Percentiles rank a stretch among this genome's conserved stretches.
phyloP scores from a whole-genome alignment of 2,113 vertebrate genomes.

The Falcunculus frontatus region DNA sequence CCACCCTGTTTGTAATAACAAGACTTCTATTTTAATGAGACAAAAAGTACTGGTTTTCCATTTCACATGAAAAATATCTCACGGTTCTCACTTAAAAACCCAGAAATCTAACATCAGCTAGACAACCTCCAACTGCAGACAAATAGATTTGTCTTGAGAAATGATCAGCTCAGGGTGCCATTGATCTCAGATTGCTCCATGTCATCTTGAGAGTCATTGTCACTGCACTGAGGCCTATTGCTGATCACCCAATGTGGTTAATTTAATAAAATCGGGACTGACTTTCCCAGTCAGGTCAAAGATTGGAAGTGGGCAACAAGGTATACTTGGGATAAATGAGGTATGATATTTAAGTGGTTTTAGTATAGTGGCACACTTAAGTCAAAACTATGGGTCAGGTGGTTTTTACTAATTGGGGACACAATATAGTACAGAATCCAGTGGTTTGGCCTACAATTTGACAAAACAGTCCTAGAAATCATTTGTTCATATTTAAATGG shows the following conservation, averaged over 20 bases:
- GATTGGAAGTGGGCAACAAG: not conserved
- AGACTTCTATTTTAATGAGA: not conserved
- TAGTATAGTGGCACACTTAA: not conserved
- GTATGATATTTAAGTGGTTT: not conserved
- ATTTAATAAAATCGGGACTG: not conserved
- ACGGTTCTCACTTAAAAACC: not conserved
- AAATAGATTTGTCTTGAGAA: not conserved
- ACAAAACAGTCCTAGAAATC: not conserved
- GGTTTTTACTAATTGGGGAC: not conserved
- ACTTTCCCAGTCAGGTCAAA: not conserved
- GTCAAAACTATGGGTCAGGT: not conserved
- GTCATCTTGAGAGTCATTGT: not conserved
- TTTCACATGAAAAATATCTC: not conserved
- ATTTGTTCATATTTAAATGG: not conserved
- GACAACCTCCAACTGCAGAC: not conserved
- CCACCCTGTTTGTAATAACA: not conserved
- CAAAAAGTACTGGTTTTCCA: not conserved
- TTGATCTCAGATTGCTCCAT: not conserved
- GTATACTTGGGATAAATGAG: not conserved
- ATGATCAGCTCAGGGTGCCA: not conserved
- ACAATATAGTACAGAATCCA: not conserved
- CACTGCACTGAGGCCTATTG: not conserved
- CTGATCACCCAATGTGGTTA: rapidly evolving
- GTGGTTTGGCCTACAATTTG: not conserved
- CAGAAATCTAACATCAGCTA: not conserved